phyloP scores from a whole-genome alignment of 2,888 invertebrate genomes.

The Drosophila greeni region DNA sequence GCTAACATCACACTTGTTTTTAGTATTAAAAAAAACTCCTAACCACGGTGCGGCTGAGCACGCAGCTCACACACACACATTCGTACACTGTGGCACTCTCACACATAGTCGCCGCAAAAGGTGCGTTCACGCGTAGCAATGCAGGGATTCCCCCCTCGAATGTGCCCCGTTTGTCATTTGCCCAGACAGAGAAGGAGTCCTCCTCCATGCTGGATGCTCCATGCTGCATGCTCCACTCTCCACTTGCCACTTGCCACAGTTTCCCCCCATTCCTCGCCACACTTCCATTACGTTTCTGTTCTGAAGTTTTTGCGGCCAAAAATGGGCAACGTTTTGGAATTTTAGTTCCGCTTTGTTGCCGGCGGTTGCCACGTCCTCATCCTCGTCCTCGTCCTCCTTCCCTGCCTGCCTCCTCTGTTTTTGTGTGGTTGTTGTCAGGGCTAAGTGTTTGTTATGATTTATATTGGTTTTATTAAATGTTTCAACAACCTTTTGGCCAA shows the following conservation, averaged over 20 bases:
- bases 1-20: rapidly evolving
- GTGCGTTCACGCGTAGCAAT: conserved; percentile 74
- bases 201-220: too few relatives aligned
- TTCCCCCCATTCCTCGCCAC: conserved; percentile 9
- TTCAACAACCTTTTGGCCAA: conserved; percentile 75
- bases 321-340: conserved; percentile 73
- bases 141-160: conserved; percentile 38
- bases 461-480: conserved; percentile 78
- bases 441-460: conserved; percentile 77
- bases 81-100: background rate
- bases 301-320: conserved; percentile 67
- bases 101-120: conserved; percentile 50
- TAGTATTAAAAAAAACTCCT: background rate
- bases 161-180: conserved; percentile 44
- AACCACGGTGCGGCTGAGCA: conserved; percentile 29
- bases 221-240: background rate
- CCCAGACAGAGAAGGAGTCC: conserved; percentile 13
- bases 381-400: too few relatives aligned
- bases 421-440: conserved; percentile 56
- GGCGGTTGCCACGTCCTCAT: background rate
- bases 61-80: conserved; percentile 16
- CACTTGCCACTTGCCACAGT: background rate
- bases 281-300: conserved; percentile 48
- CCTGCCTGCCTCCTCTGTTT: conserved; percentile 4
- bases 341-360: conserved; percentile 73